Evolutionary conservation across 2,888 invertebrate species (phyloP).

Genomic region (Caenorhabditis sulstoni): DNA sequence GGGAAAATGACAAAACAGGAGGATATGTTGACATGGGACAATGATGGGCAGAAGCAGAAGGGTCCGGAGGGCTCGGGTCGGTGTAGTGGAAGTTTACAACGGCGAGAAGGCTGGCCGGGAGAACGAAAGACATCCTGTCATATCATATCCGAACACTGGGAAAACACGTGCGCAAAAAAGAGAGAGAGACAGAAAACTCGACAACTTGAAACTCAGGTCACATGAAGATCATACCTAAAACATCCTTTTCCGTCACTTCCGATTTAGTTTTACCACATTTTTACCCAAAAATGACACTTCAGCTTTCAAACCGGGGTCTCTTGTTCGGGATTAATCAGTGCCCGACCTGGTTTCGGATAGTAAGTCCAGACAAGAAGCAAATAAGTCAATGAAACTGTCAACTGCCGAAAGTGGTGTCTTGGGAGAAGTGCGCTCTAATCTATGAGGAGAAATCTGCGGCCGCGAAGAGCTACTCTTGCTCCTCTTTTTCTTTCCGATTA

Average conservation of each 20-base stretch:
- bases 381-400: neutral
- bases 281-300: too few species aligned
- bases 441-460: slow-evolving; percentile 6
- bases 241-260: too few species aligned
- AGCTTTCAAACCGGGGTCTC: too few species aligned
- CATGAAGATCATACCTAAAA: too few species aligned
- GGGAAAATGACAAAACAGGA: slow-evolving; percentile 5
- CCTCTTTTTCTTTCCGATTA: slow-evolving; percentile 1
- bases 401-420: slow-evolving; percentile 31
- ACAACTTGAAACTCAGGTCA: too few species aligned
- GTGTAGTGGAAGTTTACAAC: too few species aligned
- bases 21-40: slow-evolving; percentile 5
- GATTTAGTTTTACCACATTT: too few species aligned
- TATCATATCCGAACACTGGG: slow-evolving; percentile 46
- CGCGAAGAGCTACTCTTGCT: neutral
- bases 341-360: too few species aligned
- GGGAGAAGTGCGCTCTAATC: slow-evolving; percentile 28
- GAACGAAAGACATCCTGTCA: slow-evolving; percentile 28
- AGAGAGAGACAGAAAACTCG: neutral
- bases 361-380: neutral
- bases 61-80: too few species aligned
- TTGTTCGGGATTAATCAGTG: too few species aligned
- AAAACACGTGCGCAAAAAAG: slow-evolving; percentile 49
- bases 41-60: slow-evolving; percentile 1
- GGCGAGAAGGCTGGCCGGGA: slow-evolving; percentile 19